Conservation (phyloP, 2,888 invertebrate genomes). For the Isoperla grammatica region DNA sequence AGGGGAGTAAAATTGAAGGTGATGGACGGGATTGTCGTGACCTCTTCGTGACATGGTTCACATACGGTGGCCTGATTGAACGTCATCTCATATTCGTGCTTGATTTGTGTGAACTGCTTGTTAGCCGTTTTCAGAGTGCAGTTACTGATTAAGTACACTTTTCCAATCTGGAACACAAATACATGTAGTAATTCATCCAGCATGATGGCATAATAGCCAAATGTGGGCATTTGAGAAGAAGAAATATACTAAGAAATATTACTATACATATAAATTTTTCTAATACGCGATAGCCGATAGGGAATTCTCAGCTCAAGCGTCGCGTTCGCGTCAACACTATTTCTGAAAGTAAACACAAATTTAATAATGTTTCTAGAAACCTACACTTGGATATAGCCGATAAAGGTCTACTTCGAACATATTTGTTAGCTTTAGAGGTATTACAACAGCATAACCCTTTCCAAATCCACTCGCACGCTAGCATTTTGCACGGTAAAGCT, state of each 20-base stretch:
- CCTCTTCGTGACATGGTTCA: constrained; percentile 49
- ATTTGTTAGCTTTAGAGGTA: too few relatives aligned
- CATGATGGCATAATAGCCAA: too few relatives aligned
- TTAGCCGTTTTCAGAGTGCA: constrained; percentile 89
- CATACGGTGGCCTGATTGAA: constrained; percentile 67
- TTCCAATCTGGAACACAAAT: constrained; percentile 54
- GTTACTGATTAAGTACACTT: constrained; percentile 82
- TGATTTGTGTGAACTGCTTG: constrained; percentile 74
- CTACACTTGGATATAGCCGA: too few relatives aligned
- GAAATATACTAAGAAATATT: neutral
- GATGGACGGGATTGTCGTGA: constrained; percentile 63
- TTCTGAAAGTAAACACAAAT: constrained; percentile 3
- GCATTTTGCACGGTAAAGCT: too few relatives aligned
- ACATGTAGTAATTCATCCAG: constrained; percentile 4
- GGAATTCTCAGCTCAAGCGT: neutral
- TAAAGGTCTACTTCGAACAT: too few relatives aligned
- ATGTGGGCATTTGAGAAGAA: too few relatives aligned
- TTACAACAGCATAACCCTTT: too few relatives aligned
- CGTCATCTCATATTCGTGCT: constrained; percentile 96
- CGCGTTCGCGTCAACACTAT: neutral
- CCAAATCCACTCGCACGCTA: too few relatives aligned
- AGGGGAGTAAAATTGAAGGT: constrained; percentile 74
- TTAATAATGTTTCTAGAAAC: too few relatives aligned
- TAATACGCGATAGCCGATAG: too few relatives aligned
- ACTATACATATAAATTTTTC: too few relatives aligned